phyloP scores from a whole-genome alignment of 1,140 invertebrate genomes.

The Goniozus legneri region DNA sequence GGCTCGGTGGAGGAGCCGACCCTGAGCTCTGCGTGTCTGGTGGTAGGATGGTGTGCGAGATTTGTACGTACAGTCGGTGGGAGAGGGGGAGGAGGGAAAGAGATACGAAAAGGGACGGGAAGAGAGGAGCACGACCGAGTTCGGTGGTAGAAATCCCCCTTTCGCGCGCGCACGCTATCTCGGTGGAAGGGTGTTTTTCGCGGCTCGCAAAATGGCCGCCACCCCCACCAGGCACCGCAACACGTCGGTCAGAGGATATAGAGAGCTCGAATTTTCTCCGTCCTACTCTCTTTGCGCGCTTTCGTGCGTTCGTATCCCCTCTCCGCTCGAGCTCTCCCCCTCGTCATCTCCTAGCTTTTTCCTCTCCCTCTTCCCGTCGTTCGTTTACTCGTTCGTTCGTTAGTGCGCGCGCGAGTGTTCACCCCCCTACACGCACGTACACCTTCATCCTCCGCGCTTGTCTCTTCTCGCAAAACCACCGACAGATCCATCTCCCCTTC shows the following conservation, averaged over 20 bases:
- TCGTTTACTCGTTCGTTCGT: background rate
- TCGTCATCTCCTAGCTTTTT: background rate
- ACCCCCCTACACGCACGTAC: background rate
- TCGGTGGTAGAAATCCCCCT: slow-evolving; percentile 31
- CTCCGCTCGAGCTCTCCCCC: slow-evolving; percentile 11
- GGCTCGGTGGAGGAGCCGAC: slow-evolving; percentile 5
- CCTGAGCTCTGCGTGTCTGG: slow-evolving; percentile 17
- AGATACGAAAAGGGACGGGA: slow-evolving; percentile 16
- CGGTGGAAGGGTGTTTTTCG: slow-evolving; percentile 54
- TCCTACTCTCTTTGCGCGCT: slow-evolving; percentile 51
- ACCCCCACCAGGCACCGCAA: slow-evolving; percentile 33
- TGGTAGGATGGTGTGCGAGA: slow-evolving; percentile 8
- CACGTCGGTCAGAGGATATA: slow-evolving; percentile 22
- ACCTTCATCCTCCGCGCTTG: background rate
- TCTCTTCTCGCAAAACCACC: too few species aligned
- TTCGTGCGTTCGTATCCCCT: slow-evolving; percentile 38
- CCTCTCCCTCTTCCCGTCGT: background rate
- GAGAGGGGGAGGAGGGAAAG: slow-evolving; percentile 19
- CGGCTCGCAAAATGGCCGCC: slow-evolving; percentile 54
- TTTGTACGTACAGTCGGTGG: slow-evolving; percentile 5
- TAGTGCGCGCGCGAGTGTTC: background rate
- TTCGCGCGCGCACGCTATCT: slow-evolving; percentile 46
- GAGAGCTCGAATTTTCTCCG: slow-evolving; percentile 49
- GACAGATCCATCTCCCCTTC: slow-evolving; percentile 2
- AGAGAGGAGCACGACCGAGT: slow-evolving; percentile 25